Conservation (phyloP, 2,797 vertebrate species). For the Enteromius viviparus region DNA sequence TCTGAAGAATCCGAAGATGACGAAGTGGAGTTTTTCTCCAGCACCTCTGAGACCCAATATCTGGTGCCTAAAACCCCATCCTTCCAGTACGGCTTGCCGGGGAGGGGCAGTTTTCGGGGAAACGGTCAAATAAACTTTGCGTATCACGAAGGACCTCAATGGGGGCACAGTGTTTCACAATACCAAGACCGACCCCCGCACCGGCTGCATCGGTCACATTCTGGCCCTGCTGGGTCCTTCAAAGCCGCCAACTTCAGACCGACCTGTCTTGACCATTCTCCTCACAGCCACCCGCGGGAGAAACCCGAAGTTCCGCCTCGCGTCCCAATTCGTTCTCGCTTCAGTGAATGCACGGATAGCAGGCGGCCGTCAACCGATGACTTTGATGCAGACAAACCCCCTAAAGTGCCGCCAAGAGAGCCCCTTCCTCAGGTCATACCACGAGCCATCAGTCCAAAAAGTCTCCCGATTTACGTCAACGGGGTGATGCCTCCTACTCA, state of each 20-base stretch:
- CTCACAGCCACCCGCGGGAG: constrained; percentile 72
- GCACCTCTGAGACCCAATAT: constrained; percentile 79
- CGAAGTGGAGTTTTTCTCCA: constrained; percentile 93
- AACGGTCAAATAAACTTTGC: constrained; percentile 90
- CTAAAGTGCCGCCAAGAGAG: constrained; percentile 90
- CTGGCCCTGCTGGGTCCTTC: constrained; percentile 82
- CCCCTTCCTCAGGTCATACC: constrained; percentile 84
- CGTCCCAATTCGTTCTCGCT: constrained; percentile 85
- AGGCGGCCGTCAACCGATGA: constrained; percentile 79
- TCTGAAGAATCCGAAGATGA: constrained; percentile 87
- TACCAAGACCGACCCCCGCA: constrained; percentile 68
- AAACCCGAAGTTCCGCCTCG: constrained; percentile 92
- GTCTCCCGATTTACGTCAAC: constrained; percentile 92
- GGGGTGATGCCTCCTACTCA: constrained; percentile 98
- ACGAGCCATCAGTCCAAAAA: constrained; percentile 92
- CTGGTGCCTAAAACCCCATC: constrained; percentile 73
- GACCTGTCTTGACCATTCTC: constrained; percentile 68
- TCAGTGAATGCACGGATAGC: constrained; percentile 76
- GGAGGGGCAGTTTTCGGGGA: constrained; percentile 82
- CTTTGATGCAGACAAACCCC: constrained; percentile 85
- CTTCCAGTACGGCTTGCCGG: constrained; percentile 71
- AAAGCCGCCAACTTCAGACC: constrained; percentile 71
- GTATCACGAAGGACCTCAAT: constrained; percentile 76
- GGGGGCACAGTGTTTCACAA: constrained; percentile 29
- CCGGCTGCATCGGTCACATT: constrained; percentile 78